These are phyloP conservation scores for Caenorhabditis macrosperma DNA, from an alignment of 2,888 invertebrate species.

Conservation along the genomic window DNA sequence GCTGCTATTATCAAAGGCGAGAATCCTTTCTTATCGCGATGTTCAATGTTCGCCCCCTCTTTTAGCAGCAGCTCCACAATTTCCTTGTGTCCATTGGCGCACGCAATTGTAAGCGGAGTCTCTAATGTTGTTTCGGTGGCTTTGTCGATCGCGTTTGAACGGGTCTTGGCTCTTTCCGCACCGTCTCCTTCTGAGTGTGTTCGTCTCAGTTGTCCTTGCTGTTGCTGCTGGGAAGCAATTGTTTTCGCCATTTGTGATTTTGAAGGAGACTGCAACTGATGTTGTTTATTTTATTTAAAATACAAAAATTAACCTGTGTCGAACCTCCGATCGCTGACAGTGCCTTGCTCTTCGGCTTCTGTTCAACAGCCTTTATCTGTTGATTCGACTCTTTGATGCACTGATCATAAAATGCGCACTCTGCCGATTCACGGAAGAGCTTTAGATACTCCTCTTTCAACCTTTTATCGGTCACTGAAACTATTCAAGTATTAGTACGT, in stretches of 20 bases:
- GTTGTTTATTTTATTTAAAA: background rate
- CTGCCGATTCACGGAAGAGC: slow-evolving; percentile 32
- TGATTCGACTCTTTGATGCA: slow-evolving; percentile 24
- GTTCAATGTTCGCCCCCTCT: slow-evolving; percentile 96
- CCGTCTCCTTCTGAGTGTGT: slow-evolving; percentile 58
- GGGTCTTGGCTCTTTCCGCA: slow-evolving; percentile 80
- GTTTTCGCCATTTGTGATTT: slow-evolving; percentile 26
- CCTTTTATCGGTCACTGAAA: slow-evolving; percentile 35
- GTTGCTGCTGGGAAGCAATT: slow-evolving; percentile 9
- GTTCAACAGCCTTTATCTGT: slow-evolving; percentile 20
- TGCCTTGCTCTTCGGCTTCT: slow-evolving; percentile 10
- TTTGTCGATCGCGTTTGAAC: slow-evolving; percentile 85
- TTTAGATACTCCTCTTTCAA: slow-evolving; percentile 42
- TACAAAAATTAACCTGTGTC: slow-evolving; percentile 17
- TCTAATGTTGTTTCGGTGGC: slow-evolving; percentile 99
- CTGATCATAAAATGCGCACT: slow-evolving; percentile 42
- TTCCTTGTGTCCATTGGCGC: slow-evolving; percentile 89
- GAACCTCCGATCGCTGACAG: background rate
- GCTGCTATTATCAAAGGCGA: slow-evolving; percentile 97
- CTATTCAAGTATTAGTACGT: background rate
- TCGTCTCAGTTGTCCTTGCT: slow-evolving; percentile 41
- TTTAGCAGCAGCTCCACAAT: slow-evolving; percentile 92
- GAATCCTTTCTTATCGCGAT: slow-evolving; percentile 96
- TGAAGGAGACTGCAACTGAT: slow-evolving; percentile 28
- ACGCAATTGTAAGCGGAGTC: slow-evolving; percentile 96